These are phyloP conservation scores for Liopterus haemorrhoidalis DNA, from an alignment of 2,888 invertebrate species.

Conservation along the genomic window DNA sequence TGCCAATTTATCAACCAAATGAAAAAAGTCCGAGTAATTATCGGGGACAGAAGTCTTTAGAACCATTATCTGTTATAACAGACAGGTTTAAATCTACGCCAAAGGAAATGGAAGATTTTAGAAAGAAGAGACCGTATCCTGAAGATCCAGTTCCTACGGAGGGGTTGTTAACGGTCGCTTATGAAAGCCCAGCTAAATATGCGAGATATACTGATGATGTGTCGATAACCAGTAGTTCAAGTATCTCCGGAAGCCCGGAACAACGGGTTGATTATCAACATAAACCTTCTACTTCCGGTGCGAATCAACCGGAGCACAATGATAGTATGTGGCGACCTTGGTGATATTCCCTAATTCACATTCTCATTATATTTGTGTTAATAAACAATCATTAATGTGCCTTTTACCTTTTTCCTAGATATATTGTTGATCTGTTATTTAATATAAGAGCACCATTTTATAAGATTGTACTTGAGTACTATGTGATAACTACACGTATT, in stretches of 20 bases:
- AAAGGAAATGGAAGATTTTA: constrained; percentile 26
- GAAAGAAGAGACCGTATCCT: constrained; percentile 32
- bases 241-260: constrained; percentile 14
- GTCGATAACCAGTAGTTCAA: constrained; percentile 9
- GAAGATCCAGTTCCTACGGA: constrained; percentile 31
- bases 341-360: too few relatives aligned
- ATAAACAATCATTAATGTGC: too few relatives aligned
- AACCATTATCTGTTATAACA: constrained; percentile 24
- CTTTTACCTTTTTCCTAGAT: too few relatives aligned
- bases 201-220: constrained; percentile 19
- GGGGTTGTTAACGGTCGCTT: constrained; percentile 12
- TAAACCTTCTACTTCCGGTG: constrained; percentile 41
- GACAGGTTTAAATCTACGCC: constrained; percentile 14
- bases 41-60: constrained; percentile 15
- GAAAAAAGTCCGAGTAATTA: constrained; percentile 14
- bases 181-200: constrained; percentile 15
- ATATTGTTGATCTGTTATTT: too few relatives aligned
- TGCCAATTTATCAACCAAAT: constrained; percentile 24
- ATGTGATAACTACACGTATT: too few relatives aligned
- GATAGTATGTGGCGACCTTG: constrained; percentile 46
- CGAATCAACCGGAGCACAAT: constrained; percentile 25
- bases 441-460: too few relatives aligned
- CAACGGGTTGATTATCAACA: constrained; percentile 46
- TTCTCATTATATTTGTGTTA: too few relatives aligned
- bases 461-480: too few relatives aligned